A percentile compares a stretch with the other conserved stretches of the same genome.
phyloP scores from a whole-genome alignment of 2,888 invertebrate genomes.

The Heteromurus nitidus region DNA sequence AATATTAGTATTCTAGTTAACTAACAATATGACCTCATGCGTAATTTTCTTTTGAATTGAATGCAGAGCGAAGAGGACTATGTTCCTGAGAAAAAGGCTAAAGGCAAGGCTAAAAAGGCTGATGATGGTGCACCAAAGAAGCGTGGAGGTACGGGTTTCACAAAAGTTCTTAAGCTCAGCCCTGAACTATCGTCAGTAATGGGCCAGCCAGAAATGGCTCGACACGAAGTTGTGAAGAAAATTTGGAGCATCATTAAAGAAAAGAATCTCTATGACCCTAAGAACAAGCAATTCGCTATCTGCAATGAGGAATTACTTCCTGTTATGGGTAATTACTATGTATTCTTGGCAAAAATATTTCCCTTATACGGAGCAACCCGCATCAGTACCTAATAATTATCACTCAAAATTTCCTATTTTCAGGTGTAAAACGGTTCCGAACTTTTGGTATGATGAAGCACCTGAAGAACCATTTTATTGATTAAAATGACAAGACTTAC shows the following conservation, averaged over 20 bases:
- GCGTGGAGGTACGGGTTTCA: slow-evolving; percentile 85
- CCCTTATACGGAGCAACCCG: neutral
- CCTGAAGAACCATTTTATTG: slow-evolving; percentile 89
- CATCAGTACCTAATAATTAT: neutral
- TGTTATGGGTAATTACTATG: slow-evolving; percentile 79
- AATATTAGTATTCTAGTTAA: too few relatives aligned
- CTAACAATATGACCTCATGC: too few relatives aligned
- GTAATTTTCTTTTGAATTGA: slow-evolving; percentile 4
- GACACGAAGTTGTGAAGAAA: slow-evolving; percentile 92
- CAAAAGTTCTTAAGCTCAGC: slow-evolving; percentile 88
- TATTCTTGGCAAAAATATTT: neutral
- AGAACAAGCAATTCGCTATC: slow-evolving; percentile 81
- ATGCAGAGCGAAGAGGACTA: slow-evolving; percentile 69
- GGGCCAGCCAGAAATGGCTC: slow-evolving; percentile 88
- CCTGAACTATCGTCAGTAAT: slow-evolving; percentile 89
- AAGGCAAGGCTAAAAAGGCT: slow-evolving; percentile 36
- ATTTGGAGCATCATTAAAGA: slow-evolving; percentile 94
- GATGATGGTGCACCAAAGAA: slow-evolving; percentile 74
- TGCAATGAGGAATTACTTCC: slow-evolving; percentile 88
- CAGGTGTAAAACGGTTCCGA: slow-evolving; percentile 89
- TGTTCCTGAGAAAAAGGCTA: slow-evolving; percentile 67
- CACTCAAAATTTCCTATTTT: slow-evolving; percentile 64
- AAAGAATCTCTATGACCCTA: slow-evolving; percentile 91
- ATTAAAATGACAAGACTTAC: slow-evolving; percentile 9
- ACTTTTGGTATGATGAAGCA: slow-evolving; percentile 99